Base-by-base conservation (phyloP, 2,888 invertebrate species). In the Oscheius sp. region DNA sequence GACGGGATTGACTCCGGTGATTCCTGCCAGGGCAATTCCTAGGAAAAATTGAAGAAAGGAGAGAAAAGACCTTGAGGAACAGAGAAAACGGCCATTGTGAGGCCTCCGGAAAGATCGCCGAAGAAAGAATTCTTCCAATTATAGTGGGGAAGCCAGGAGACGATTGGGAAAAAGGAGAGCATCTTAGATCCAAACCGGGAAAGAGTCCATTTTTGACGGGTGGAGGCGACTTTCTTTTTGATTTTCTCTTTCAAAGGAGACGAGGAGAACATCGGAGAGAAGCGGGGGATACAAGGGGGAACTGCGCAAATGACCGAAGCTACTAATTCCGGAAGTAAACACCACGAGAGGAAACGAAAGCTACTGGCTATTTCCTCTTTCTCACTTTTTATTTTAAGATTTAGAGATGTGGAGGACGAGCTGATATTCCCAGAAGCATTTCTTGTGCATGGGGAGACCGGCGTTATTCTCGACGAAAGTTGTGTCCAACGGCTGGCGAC, bases 11-110 rank as follows among this genome's bases (percentile, higher is more conserved):
- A 85, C 84, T 20, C 85, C 85, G 25, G 82, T 83, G 67, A 85
- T 84, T 20, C 80, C 80, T 17, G 85, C 84, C 20, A 84, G 74
- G 4, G 85, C 85, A 65, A 85, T 85, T n/a, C 84, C 83, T 83
- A 12, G 4, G 20, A 4, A 8, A 4, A 8, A 23, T 27, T 25
- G 1, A 6, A 6, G 3, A 52, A 25, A 4, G 31, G 2, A 2
- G 27, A 25, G 50, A 12, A 12, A 2, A 3, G n/a, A 25, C 50
- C 61, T 42, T 61, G 61, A 29, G 85, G 85, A 10, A 85, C 82
- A 34, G 78, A 80, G 50, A 85, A 85, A 4, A 85, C 85, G 34
- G 83, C 85, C 82, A 85, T 82, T 6, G 85, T 85, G 65, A 85
- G 65, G 25, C 85, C 85, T 65, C 84, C 85, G 15, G 82, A 81